phyloP scores from a whole-genome alignment of 92 coral and sea anemone genomes.

The Porites cylindrica region DNA sequence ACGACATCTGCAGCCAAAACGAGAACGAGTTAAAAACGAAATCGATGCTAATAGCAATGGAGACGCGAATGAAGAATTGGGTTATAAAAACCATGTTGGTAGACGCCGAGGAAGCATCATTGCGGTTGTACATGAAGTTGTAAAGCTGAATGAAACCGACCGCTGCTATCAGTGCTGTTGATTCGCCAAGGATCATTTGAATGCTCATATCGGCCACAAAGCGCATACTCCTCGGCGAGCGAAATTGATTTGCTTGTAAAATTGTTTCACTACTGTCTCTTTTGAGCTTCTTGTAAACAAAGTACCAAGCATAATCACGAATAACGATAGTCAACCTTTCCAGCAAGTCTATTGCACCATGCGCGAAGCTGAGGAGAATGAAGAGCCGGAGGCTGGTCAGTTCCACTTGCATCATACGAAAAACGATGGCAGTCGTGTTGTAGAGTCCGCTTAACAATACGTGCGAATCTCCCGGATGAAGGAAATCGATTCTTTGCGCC shows the following conservation, averaged over 20 bases:
- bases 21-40: conserved; percentile 60
- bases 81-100: neutral
- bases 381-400: conserved; percentile 49
- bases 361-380: conserved; percentile 63
- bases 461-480: conserved; percentile 64
- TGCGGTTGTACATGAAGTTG: conserved; percentile 58
- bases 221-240: conserved; percentile 75
- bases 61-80: conserved; percentile 51
- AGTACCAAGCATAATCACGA: conserved; percentile 72
- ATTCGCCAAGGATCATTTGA: conserved; percentile 74
- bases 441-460: conserved; percentile 40
- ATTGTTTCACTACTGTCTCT: neutral
- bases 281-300: conserved; percentile 48
- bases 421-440: conserved; percentile 51
- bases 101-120: neutral
- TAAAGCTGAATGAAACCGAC: conserved; percentile 72
- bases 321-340: conserved; percentile 64
- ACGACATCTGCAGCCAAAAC: conserved; percentile 51
- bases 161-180: conserved; percentile 64
- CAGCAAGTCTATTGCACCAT: conserved; percentile 61
- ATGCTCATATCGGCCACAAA: conserved; percentile 75
- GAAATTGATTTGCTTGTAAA: conserved; percentile 33
- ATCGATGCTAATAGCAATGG: conserved; percentile 67
- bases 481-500: conserved; percentile 56
- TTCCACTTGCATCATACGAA: conserved; percentile 80